Conservation (phyloP, 2,113 vertebrate genomes). For the Lathamus discolor region DNA sequence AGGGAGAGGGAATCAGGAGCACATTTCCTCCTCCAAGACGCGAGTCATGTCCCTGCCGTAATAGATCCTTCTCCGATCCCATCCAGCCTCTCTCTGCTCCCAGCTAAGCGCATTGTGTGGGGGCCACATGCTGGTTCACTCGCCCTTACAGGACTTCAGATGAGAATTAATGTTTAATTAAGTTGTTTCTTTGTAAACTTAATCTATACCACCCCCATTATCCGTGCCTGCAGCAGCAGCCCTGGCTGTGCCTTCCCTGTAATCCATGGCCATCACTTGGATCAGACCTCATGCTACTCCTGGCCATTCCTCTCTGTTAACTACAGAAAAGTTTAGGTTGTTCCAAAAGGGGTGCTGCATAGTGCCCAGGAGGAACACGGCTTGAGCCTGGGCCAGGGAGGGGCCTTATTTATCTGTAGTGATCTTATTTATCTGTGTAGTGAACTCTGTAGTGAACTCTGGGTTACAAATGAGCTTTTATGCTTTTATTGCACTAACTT, state of each 20-base stretch:
- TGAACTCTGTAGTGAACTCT: background rate
- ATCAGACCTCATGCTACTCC: background rate
- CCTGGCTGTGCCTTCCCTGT: background rate
- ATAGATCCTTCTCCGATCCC: background rate
- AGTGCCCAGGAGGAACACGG: background rate
- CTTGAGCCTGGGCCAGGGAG: background rate
- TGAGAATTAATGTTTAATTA: background rate
- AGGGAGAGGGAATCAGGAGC: accelerated
- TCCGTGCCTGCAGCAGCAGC: background rate
- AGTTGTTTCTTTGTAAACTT: background rate
- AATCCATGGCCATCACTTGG: background rate
- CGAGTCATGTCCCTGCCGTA: accelerated
- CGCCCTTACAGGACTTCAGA: background rate
- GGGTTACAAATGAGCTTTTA: constrained; percentile 19
- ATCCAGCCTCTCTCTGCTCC: background rate
- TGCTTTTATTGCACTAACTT: constrained; percentile 29
- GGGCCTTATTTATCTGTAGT: constrained; percentile 4
- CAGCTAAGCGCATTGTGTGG: accelerated
- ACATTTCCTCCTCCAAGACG: accelerated
- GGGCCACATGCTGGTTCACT: background rate
- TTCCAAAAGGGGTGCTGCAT: background rate
- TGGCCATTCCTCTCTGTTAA: background rate
- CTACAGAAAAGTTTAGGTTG: background rate
- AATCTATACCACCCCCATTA: background rate
- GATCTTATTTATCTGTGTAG: background rate